These are phyloP conservation scores for Phalacrocorax carbo DNA, from an alignment of 2,113 vertebrate genomes.

Conservation along the genomic window DNA sequence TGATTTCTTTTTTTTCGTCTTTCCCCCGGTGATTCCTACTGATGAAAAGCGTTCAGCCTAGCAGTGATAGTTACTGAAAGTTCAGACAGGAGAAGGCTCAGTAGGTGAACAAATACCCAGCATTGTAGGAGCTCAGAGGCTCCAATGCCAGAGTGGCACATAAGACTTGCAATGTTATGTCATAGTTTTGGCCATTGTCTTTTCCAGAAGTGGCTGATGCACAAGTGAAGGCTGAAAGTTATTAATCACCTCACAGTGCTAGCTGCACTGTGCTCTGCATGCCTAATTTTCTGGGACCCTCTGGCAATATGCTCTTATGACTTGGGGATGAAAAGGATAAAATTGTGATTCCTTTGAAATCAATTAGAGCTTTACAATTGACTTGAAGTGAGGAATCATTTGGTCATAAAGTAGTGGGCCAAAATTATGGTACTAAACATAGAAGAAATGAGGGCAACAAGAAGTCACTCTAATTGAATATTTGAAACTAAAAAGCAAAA, in stretches of 20 bases:
- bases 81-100: neutral
- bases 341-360: neutral
- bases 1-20: neutral
- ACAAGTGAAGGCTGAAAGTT: neutral
- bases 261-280: neutral
- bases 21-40: neutral
- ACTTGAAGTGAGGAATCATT: neutral
- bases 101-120: neutral
- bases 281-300: neutral
- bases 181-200: neutral
- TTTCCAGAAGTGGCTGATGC: neutral
- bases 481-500: neutral
- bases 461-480: neutral
- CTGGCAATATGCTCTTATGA: neutral
- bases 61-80: neutral
- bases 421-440: neutral
- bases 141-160: neutral
- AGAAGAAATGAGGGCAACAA: neutral
- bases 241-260: neutral
- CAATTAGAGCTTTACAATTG: neutral
- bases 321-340: neutral
- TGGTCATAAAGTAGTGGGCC: neutral
- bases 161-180: neutral
- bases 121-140: neutral
- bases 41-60: neutral